Conservation (phyloP, 2,113 vertebrate species). For the Callaeas wilsoni region DNA sequence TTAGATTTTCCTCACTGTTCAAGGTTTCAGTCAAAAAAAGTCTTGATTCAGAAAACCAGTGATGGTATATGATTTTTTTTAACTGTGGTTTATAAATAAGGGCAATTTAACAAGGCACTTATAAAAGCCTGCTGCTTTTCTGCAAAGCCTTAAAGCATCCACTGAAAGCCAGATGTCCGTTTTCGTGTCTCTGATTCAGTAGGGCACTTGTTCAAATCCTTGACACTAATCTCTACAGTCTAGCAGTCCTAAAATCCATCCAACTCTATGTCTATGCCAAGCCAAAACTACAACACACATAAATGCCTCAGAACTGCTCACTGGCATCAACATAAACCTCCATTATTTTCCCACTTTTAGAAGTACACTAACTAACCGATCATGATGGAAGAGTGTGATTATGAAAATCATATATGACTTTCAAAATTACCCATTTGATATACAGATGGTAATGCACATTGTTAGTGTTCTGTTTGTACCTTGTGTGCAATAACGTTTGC, state of each 20-base stretch:
- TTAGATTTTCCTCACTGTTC: background rate
- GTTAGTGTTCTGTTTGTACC: background rate
- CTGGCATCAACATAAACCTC: background rate
- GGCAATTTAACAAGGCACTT: background rate
- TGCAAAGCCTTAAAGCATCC: conserved; percentile 11
- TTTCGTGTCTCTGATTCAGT: background rate
- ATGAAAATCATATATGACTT: background rate
- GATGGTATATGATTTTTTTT: background rate
- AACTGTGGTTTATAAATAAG: background rate
- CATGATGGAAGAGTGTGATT: background rate
- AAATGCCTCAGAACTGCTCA: background rate
- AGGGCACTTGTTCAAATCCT: background rate
- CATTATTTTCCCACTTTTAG: background rate
- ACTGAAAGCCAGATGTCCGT: background rate
- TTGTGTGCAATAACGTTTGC: background rate
- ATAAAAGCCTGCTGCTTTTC: background rate
- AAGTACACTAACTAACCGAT: background rate
- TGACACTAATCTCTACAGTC: background rate
- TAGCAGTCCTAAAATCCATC: background rate
- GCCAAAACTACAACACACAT: background rate
- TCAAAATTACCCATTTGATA: background rate
- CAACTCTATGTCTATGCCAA: background rate
- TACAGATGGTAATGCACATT: background rate
- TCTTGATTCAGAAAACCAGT: background rate
- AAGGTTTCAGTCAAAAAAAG: background rate